Conservation (phyloP, 2,888 invertebrate species). For the Phrixothrix hirtus region DNA sequence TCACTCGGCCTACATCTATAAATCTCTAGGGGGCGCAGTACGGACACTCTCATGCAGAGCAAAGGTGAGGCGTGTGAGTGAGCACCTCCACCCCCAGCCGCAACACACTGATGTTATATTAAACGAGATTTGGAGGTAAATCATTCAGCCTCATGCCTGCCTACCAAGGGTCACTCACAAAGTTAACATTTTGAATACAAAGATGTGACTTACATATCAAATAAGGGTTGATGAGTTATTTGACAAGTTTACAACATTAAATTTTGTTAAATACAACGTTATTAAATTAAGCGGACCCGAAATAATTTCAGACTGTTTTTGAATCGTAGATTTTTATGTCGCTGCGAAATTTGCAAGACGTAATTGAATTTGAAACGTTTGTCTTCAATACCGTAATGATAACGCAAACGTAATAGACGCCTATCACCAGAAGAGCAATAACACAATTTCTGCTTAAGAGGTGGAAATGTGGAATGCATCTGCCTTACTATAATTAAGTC, state of each 20-base stretch:
- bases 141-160: slow-evolving; percentile 32
- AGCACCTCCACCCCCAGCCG: slow-evolving; percentile 34
- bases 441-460: too few species aligned
- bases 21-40: slow-evolving; percentile 56
- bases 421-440: too few species aligned
- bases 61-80: slow-evolving; percentile 54
- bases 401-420: too few species aligned
- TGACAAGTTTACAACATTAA: background rate
- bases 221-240: background rate
- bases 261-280: background rate
- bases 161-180: slow-evolving; percentile 22
- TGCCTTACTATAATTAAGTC: too few species aligned
- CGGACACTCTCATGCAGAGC: slow-evolving; percentile 66
- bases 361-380: too few species aligned
- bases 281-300: too few species aligned
- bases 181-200: slow-evolving; percentile 12
- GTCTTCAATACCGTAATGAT: too few species aligned
- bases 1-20: slow-evolving; percentile 59
- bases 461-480: too few species aligned
- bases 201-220: slow-evolving; percentile 12
- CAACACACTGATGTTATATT: slow-evolving; percentile 41
- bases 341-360: too few species aligned
- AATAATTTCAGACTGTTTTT: too few species aligned
- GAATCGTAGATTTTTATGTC: too few species aligned
- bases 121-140: slow-evolving; percentile 40